Evolutionary conservation across 2,113 vertebrate species (phyloP).

Genomic region (Petrocephalus microphthalmus): DNA sequence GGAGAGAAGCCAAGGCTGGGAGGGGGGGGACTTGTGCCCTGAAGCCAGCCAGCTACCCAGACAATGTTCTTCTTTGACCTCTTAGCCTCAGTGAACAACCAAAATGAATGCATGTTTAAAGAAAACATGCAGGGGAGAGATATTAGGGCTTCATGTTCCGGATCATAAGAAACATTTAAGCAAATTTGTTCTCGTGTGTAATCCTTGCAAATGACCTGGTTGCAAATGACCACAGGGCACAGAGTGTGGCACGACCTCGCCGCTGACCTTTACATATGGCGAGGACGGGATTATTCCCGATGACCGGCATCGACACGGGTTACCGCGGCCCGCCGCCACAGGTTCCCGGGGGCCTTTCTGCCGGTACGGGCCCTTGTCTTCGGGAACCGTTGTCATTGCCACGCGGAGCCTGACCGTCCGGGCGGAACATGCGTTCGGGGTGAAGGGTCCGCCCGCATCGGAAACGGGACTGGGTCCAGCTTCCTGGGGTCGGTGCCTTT

Average conservation of each 20-base stretch:
- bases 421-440: background rate
- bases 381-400: background rate
- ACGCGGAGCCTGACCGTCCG: background rate
- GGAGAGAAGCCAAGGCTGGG: slow-evolving; percentile 18
- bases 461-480: background rate
- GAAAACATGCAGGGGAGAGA: background rate
- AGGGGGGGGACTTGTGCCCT: slow-evolving; percentile 42
- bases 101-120: background rate
- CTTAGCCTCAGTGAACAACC: slow-evolving; percentile 17
- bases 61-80: slow-evolving; percentile 44
- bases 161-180: background rate
- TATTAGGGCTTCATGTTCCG: background rate
- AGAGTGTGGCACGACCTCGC: background rate
- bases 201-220: slow-evolving; percentile 1
- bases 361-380: slow-evolving; percentile 17
- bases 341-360: background rate
- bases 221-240: background rate
- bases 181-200: background rate
- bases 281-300: background rate
- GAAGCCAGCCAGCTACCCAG: slow-evolving; percentile 49
- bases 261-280: background rate
- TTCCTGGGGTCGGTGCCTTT: background rate
- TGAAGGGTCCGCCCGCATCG: background rate
- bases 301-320: background rate
- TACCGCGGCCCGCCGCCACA: background rate